Conservation (phyloP, 2,797 vertebrate genomes). For the Peromyscus attwateri region DNA sequence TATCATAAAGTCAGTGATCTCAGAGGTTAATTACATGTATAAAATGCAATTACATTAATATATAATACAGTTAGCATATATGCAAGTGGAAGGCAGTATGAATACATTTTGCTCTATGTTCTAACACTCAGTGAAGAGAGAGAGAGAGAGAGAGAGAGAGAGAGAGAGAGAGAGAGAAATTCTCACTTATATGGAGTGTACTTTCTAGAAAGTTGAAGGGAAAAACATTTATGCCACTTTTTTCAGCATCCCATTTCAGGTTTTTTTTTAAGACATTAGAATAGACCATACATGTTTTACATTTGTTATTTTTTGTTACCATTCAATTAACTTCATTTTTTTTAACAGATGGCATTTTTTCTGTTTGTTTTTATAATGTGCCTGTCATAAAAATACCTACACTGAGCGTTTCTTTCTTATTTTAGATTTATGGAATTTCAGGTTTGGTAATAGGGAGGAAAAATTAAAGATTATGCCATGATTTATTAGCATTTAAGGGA, state of each 20-base stretch:
- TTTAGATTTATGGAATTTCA: slow-evolving; percentile 49
- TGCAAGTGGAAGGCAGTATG: neutral
- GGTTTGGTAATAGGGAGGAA: neutral
- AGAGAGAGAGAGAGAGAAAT: neutral
- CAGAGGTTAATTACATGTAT: neutral
- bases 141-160: too few species aligned
- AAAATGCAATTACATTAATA: neutral
- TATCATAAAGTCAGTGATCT: slow-evolving; percentile 4
- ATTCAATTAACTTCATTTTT: slow-evolving; percentile 58
- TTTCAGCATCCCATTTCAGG: neutral
- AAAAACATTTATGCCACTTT: neutral
- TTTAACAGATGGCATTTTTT: slow-evolving; percentile 62
- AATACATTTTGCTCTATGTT: neutral
- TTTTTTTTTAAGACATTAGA: neutral
- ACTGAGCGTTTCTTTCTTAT: slow-evolving; percentile 46
- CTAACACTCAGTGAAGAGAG: neutral
- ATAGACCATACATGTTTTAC: slow-evolving; percentile 37
- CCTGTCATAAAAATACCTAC: slow-evolving; percentile 54
- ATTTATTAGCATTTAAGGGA: slow-evolving; percentile 46
- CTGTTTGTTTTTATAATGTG: slow-evolving; percentile 48
- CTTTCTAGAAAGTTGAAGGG: neutral
- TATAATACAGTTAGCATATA: neutral
- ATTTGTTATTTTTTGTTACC: slow-evolving; percentile 28
- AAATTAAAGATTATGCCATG: slow-evolving; percentile 28
- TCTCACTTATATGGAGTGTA: neutral